Evolutionary conservation across 2,888 invertebrate genomes (phyloP).

Genomic region (Pandemis corylana): DNA sequence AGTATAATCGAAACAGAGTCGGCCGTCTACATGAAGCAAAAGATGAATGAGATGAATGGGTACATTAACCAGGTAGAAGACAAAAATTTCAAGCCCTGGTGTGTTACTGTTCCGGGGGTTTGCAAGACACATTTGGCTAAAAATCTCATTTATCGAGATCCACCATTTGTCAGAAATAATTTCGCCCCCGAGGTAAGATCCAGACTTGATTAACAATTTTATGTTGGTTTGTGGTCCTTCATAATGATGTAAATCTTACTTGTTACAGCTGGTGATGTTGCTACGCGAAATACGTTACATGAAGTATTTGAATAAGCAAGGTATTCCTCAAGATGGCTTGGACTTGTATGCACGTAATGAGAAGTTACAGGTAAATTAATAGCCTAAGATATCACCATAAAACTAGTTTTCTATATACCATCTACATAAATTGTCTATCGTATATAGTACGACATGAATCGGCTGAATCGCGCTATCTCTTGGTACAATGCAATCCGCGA

Average conservation of each 20-base stretch:
- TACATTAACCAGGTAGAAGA: slow-evolving; percentile 87
- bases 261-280: slow-evolving; percentile 86
- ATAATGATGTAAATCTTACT: too few relatives aligned
- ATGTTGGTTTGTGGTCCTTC: too few relatives aligned
- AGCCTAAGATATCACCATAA: too few relatives aligned
- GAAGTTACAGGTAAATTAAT: slow-evolving; percentile 84
- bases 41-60: slow-evolving; percentile 87
- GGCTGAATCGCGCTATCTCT: slow-evolving; percentile 86
- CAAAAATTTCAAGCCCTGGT: slow-evolving; percentile 89
- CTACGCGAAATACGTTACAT: slow-evolving; percentile 93
- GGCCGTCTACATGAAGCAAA: slow-evolving; percentile 81
- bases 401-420: neutral
- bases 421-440: neutral
- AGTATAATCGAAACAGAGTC: slow-evolving; percentile 86
- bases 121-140: slow-evolving; percentile 87
- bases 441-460: slow-evolving; percentile 80
- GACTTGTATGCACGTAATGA: slow-evolving; percentile 89
- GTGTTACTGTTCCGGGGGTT: slow-evolving; percentile 85
- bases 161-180: slow-evolving; percentile 86
- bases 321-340: slow-evolving; percentile 86
- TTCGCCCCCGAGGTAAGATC: slow-evolving; percentile 86
- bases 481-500: slow-evolving; percentile 94
- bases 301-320: slow-evolving; percentile 86
- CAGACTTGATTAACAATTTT: too few relatives aligned
- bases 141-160: slow-evolving; percentile 84